Evolutionary conservation across 2,888 invertebrate species (phyloP), one percentile per base, ranked within the genome.

Genomic region (Ommatoiulus sabulosus): DNA sequence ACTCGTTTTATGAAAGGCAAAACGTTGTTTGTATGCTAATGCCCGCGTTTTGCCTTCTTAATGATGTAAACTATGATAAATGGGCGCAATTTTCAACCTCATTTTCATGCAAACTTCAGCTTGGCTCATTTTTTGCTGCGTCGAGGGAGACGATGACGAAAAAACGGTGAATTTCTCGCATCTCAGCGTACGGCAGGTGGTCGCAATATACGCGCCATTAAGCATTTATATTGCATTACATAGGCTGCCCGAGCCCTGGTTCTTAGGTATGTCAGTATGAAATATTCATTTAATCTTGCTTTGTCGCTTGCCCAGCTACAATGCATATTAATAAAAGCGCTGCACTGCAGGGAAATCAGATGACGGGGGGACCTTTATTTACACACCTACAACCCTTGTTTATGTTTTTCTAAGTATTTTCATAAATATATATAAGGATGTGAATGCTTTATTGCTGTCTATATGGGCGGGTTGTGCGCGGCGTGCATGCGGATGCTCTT

Each of bases 51-150:
- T 80, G 80, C 80, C 80, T 35, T 80, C 80, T 80, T 80, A 80
- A 80, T 80, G 80, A 80, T 80, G 80, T 35, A 80, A 80, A 80
- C 80, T 80, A 80, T 80, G 80, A 80, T 80, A 80, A 35, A 80
- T 80, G 80, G 80, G 80, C 80, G 24, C 72, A 24, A 72, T 72
- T 35, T 72, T n/a, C 72, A 72, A 24, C 72, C 35, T 80, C 80
- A 80, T 80, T 80, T 80, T 80, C 80, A 24, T 12, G 80, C 24
- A 12, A 80, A 80, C 35, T 80, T n/a, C n/a, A n/a, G 1, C n/a
- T 57, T 5, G n/a, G 57, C 17, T 3, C 57, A n/a, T 57, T 35
- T 80, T 80, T 52, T 52, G 52, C 80, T 15, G 24, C 6, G 35
- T 8, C 35, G 24, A 35, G 7, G 4, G 0, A 80, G 80, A 35